Percentiles rank a stretch among this genome's conserved stretches.
These are phyloP conservation scores for Cantharis flavilabris DNA, from an alignment of 2,888 invertebrate genomes.

Conservation along the genomic window DNA sequence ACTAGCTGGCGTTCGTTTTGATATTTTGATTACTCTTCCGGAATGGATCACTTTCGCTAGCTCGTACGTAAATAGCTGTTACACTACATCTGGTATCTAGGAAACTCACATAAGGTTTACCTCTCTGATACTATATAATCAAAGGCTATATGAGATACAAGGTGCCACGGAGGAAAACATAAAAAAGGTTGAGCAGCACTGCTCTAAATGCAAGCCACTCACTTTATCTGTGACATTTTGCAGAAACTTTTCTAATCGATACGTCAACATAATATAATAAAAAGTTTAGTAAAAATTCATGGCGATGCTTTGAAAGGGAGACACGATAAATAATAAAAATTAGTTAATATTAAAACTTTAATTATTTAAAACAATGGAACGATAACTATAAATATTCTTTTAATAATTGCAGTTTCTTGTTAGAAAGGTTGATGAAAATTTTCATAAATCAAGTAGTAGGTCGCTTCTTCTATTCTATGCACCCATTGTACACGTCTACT, in stretches of 20 bases:
- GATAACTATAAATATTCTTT: background rate
- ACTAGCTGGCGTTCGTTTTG: no score
- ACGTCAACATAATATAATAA: background rate
- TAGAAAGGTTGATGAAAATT: slow-evolving; percentile 1
- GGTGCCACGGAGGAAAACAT: no score
- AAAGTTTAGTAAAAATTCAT: background rate
- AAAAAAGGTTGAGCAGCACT: no score
- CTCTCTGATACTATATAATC: no score
- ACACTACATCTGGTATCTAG: no score
- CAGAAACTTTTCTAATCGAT: background rate
- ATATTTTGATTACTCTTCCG: no score
- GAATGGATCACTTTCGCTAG: no score
- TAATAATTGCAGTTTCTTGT: background rate
- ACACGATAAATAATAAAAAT: background rate
- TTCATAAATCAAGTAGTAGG: slow-evolving; percentile 21
- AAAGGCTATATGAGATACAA: no score
- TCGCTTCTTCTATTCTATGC: slow-evolving; percentile 23
- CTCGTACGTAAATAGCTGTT: no score
- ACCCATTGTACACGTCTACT: slow-evolving; percentile 7
- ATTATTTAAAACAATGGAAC: slow-evolving; percentile 1
- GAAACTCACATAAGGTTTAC: no score
- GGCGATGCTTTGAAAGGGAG: background rate
- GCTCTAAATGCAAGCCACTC: background rate
- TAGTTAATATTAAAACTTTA: background rate
- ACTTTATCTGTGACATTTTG: background rate